A percentile compares a stretch with the other conserved stretches of the same genome.
These are phyloP conservation scores for Trachelus iudaicus DNA, from an alignment of 2,888 invertebrate species.

Conservation along the genomic window DNA sequence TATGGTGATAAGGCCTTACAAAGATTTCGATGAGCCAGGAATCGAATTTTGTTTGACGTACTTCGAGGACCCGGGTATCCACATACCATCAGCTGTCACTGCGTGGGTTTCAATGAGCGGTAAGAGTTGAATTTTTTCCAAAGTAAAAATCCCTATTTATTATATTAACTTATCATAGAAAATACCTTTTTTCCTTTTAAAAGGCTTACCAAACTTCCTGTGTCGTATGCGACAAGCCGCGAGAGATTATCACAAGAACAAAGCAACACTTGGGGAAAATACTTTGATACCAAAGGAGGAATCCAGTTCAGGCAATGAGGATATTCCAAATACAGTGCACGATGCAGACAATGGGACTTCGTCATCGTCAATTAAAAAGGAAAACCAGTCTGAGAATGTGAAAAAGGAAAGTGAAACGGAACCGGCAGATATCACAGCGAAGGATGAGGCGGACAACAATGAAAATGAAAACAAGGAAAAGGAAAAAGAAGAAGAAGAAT, in stretches of 20 bases:
- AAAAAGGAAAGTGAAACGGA: conserved; percentile 14
- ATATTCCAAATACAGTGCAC: neutral
- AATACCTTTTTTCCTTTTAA: conserved; percentile 6
- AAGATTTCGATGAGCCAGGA: conserved; percentile 73
- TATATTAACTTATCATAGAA: neutral
- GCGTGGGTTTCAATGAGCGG: conserved; percentile 76
- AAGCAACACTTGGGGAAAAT: conserved; percentile 32
- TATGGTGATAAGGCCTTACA: conserved; percentile 83
- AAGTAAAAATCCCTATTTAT: neutral
- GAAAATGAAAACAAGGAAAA: conserved; percentile 16
- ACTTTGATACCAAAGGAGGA: neutral
- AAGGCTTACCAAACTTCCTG: conserved; percentile 83
- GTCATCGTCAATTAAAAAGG: neutral
- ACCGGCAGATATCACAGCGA: neutral
- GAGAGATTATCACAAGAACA: conserved; percentile 71
- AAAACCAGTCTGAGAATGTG: neutral
- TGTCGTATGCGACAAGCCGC: conserved; percentile 78
- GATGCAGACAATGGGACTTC: neutral
- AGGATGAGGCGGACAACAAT: neutral
- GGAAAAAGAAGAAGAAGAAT: conserved; percentile 19
- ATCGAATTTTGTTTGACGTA: conserved; percentile 88
- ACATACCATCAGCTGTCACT: conserved; percentile 78
- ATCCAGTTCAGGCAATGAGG: neutral
- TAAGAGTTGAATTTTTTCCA: conserved; percentile 37
- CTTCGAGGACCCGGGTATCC: conserved; percentile 87